phyloP scores from a whole-genome alignment of 2,113 vertebrate genomes.

The Etia nguti region DNA sequence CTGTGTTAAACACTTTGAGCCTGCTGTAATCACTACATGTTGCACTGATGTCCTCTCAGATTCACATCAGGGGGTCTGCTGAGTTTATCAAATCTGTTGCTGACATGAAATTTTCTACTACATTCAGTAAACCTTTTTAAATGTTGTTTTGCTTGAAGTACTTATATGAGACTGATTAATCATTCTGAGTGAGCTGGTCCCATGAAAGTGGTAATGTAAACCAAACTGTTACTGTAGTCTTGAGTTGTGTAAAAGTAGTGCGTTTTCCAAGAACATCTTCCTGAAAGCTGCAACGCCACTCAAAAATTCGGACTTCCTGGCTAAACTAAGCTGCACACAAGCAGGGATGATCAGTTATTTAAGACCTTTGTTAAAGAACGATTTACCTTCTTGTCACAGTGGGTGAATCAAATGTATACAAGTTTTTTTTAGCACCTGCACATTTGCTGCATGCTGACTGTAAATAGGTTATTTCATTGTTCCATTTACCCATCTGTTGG shows the following conservation, averaged over 20 bases:
- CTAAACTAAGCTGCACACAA: background rate
- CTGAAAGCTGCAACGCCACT: background rate
- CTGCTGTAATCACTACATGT: background rate
- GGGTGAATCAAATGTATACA: background rate
- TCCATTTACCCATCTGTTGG: background rate
- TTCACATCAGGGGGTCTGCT: background rate
- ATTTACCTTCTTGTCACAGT: background rate
- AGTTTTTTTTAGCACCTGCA: background rate
- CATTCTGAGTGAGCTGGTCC: background rate
- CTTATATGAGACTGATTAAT: background rate
- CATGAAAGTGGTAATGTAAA: background rate
- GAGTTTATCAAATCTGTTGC: fast-evolving
- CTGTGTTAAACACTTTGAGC: background rate
- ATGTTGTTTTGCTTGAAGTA: background rate
- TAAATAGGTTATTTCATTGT: background rate
- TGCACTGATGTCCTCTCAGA: background rate
- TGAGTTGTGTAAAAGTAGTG: background rate
- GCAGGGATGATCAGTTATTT: background rate
- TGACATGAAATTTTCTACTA: fast-evolving
- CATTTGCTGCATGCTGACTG: background rate
- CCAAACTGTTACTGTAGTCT: background rate
- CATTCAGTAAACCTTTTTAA: background rate
- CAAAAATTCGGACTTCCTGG: background rate
- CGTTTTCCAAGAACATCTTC: background rate
- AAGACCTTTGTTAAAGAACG: background rate